Evolutionary conservation across 2,113 vertebrate species (phyloP).

Genomic region (Rhinoptilus africanus): DNA sequence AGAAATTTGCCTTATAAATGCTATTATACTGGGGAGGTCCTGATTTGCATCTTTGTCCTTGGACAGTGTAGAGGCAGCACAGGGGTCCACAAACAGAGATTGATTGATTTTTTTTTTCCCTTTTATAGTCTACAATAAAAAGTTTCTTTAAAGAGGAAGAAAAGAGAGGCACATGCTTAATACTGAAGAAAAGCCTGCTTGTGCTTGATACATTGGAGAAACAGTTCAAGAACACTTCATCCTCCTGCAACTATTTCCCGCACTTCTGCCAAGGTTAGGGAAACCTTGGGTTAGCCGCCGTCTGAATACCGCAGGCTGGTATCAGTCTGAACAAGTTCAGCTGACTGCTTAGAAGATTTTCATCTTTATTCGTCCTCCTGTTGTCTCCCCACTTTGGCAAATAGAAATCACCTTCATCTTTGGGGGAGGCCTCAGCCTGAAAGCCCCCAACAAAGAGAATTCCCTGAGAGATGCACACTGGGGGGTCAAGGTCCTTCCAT

Average conservation of each 20-base stretch:
- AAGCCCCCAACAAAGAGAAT: constrained; percentile 9
- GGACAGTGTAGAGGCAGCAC: neutral
- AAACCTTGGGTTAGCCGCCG: constrained; percentile 54
- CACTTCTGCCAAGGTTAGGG: constrained; percentile 58
- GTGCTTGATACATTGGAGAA: constrained; percentile 22
- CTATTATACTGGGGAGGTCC: neutral
- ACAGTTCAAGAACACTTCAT: constrained; percentile 66
- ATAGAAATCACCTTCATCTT: constrained; percentile 8
- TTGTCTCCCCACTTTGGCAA: constrained; percentile 25
- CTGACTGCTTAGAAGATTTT: constrained; percentile 30
- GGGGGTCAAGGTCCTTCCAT: constrained; percentile 18
- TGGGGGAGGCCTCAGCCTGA: neutral
- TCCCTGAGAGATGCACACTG: neutral
- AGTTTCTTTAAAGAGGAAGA: constrained; percentile 52
- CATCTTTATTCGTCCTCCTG: neutral
- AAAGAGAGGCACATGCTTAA: constrained; percentile 31
- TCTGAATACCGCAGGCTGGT: neutral
- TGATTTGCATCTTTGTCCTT: constrained; percentile 67
- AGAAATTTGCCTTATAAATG: constrained; percentile 51
- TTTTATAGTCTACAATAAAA: constrained; percentile 52
- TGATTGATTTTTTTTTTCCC: neutral
- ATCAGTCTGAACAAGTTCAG: constrained; percentile 42
- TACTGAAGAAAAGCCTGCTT: constrained; percentile 47
- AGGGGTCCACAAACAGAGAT: constrained; percentile 7
- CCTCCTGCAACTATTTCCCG: constrained; percentile 24